Conservation (phyloP, 2,888 invertebrate genomes). For the Microctonus aethiopoides region DNA sequence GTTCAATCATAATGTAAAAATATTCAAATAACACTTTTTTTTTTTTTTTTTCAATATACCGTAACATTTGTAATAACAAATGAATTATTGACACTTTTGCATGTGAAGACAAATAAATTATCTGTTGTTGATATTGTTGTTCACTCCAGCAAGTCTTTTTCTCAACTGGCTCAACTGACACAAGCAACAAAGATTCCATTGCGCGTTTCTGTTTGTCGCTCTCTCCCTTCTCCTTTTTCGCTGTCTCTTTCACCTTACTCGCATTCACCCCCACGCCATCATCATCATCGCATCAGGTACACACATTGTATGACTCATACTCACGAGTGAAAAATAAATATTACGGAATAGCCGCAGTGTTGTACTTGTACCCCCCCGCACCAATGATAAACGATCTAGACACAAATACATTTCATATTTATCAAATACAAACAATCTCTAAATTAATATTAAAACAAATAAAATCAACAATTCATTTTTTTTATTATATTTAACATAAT, state of each 20-base stretch:
- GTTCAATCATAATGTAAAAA: too few relatives aligned
- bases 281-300: not conserved
- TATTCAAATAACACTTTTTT: too few relatives aligned
- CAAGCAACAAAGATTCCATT: conserved; percentile 20
- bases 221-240: not conserved
- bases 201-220: not conserved
- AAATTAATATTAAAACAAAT: too few relatives aligned
- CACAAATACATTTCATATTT: too few relatives aligned
- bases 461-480: too few relatives aligned
- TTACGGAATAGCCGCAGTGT: conserved; percentile 56
- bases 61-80: not conserved
- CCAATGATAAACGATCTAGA: too few relatives aligned
- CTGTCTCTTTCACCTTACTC: not conserved
- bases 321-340: conserved; percentile 57
- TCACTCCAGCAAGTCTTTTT: not conserved
- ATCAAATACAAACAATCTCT: too few relatives aligned
- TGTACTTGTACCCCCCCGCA: too few relatives aligned
- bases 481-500: too few relatives aligned
- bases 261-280: not conserved
- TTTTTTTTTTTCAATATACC: not conserved
- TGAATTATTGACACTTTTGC: conserved; percentile 1
- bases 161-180: conserved; percentile 5
- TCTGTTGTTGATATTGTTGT: not conserved
- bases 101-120: conserved; percentile 3
- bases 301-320: conserved; percentile 21